phyloP scores from a whole-genome alignment of 2,797 vertebrate genomes.

The Sarcophilus harrisii region DNA sequence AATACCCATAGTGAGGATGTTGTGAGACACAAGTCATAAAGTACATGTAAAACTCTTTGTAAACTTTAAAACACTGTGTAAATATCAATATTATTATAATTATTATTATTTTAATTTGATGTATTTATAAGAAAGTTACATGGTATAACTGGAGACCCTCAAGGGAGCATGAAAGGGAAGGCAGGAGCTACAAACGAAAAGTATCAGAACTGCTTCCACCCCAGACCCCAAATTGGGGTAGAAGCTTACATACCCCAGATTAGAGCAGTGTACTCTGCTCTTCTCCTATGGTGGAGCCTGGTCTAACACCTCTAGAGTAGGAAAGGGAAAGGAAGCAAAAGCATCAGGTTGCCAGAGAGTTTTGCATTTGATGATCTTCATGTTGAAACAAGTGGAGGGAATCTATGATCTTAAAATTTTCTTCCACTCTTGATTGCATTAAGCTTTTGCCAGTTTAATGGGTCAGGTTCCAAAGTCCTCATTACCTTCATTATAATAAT shows the following conservation, averaged over 20 bases:
- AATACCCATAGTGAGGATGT: not conserved
- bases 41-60: not conserved
- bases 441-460: not conserved
- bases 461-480: not conserved
- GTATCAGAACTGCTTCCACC: not conserved
- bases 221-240: not conserved
- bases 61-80: not conserved
- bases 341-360: not conserved
- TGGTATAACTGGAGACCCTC: not conserved
- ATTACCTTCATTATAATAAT: not conserved
- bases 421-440: not conserved
- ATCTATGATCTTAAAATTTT: not conserved
- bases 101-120: not conserved
- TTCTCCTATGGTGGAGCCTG: not conserved
- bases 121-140: not conserved
- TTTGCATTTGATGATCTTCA: not conserved
- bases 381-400: not conserved
- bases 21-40: not conserved
- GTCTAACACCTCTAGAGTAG: not conserved
- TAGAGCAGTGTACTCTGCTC: not conserved
- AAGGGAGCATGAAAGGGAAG: not conserved
- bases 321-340: not conserved
- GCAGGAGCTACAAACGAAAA: not conserved
- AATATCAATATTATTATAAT: not conserved
- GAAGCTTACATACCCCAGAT: not conserved